Conservation (phyloP, 1,140 invertebrate genomes). For the Stegodyphus dumicola region DNA sequence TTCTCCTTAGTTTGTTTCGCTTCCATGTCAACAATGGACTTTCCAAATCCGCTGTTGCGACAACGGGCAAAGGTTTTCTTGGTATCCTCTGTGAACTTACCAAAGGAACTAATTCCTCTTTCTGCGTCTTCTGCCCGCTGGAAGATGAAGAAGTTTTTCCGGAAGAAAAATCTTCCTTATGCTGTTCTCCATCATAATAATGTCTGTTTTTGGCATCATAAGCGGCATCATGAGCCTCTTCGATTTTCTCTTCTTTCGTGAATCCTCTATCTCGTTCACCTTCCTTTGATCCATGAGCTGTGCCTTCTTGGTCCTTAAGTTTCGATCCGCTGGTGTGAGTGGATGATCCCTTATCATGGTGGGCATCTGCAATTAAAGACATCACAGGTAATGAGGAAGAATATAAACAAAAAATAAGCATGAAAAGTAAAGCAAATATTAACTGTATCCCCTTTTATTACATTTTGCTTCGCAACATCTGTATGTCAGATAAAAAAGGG, state of each 20-base stretch:
- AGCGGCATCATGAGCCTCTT: constrained; percentile 53
- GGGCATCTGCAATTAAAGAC: constrained; percentile 29
- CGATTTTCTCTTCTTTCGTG: constrained; percentile 45
- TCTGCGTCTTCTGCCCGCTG: constrained; percentile 15
- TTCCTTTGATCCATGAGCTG: constrained; percentile 22
- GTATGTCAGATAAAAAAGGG: too few relatives aligned
- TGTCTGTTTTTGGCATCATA: constrained; percentile 32
- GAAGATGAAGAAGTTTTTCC: constrained; percentile 3
- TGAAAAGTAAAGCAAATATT: too few relatives aligned
- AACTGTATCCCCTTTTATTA: too few relatives aligned
- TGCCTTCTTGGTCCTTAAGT: constrained; percentile 30
- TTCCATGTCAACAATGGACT: too few relatives aligned
- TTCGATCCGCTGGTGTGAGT: constrained; percentile 38
- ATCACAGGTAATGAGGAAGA: too few relatives aligned
- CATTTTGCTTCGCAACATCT: too few relatives aligned
- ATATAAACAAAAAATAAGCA: too few relatives aligned
- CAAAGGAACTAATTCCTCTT: constrained; percentile 31
- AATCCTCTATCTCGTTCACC: constrained; percentile 47
- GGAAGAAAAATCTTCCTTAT: neutral
- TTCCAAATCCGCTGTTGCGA: too few relatives aligned
- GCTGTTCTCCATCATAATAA: constrained; percentile 36
- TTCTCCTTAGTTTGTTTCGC: too few relatives aligned
- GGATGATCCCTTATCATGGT: constrained; percentile 50
- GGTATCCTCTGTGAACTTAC: constrained; percentile 9
- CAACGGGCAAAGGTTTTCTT: too few relatives aligned